Conservation (phyloP, 2,797 vertebrate genomes). For the Microchirus variegatus region DNA sequence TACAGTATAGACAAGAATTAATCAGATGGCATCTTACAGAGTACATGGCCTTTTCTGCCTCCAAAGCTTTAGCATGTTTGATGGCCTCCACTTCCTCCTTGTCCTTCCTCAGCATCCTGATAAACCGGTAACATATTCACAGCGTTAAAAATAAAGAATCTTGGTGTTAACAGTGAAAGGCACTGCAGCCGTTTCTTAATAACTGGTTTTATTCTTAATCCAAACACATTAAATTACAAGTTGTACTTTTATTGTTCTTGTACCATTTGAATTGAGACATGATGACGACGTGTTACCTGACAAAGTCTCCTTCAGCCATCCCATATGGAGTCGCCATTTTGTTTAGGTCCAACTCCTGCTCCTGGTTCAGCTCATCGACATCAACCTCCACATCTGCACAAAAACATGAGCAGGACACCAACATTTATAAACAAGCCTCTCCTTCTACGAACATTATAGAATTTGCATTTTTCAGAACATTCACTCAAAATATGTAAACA, state of each 20-base stretch:
- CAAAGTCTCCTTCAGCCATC: slow-evolving; percentile 95
- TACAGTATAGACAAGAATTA: not conserved
- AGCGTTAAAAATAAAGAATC: slow-evolving; percentile 3
- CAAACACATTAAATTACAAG: not conserved
- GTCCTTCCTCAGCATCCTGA: slow-evolving; percentile 96
- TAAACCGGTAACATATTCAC: slow-evolving; percentile 34
- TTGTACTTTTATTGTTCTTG: not conserved
- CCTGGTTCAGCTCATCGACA: slow-evolving; percentile 91
- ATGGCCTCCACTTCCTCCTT: slow-evolving; percentile 98
- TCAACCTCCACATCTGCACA: slow-evolving; percentile 94
- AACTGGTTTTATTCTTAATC: not conserved
- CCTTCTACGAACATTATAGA: no score
- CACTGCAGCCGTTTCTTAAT: not conserved
- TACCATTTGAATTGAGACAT: not conserved
- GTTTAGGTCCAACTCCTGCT: slow-evolving; percentile 92
- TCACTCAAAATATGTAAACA: no score
- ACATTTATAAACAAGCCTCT: no score
- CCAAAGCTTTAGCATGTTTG: slow-evolving; percentile 95
- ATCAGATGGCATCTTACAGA: slow-evolving; percentile 83
- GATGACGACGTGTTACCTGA: slow-evolving; percentile 80
- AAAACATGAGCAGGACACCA: not conserved
- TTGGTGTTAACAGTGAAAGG: not conserved
- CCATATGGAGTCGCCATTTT: slow-evolving; percentile 95
- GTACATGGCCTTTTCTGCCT: slow-evolving; percentile 99
- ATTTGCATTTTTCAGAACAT: not conserved